These are phyloP conservation scores for Chelonia mydas DNA, from an alignment of 2,797 vertebrate species.

Conservation along the genomic window DNA sequence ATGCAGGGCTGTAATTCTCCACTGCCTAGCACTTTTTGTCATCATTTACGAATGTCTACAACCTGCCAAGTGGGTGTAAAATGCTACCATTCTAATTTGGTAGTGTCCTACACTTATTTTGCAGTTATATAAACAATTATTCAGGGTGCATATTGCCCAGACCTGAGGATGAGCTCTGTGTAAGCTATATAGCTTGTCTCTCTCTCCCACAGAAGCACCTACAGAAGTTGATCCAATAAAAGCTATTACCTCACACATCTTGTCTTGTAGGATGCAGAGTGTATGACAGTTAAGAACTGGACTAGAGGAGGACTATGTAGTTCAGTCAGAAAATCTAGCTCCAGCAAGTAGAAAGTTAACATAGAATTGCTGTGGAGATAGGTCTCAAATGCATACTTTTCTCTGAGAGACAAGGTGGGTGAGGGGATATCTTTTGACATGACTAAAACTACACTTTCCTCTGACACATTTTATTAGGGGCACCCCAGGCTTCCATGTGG, in stretches of 20 bases:
- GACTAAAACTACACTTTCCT: background rate
- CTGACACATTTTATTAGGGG: background rate
- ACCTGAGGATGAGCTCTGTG: background rate
- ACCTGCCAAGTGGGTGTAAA: background rate
- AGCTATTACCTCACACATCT: background rate
- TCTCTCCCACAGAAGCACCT: background rate
- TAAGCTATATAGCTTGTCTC: background rate
- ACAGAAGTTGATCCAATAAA: background rate
- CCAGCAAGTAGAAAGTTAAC: background rate
- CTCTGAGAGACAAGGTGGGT: background rate
- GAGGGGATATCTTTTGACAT: background rate
- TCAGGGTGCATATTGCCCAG: background rate
- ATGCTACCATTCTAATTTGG: background rate
- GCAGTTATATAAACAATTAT: background rate
- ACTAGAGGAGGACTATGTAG: background rate
- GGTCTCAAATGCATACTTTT: accelerated
- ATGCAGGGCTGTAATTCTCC: background rate
- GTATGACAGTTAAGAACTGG: background rate
- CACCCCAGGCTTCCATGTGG: background rate
- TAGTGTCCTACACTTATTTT: background rate
- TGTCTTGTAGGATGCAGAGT: background rate
- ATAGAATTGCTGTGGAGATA: background rate
- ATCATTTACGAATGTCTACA: background rate
- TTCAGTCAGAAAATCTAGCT: background rate
- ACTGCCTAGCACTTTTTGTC: background rate